Conservation (phyloP, 1,140 invertebrate species). For the Chionoecetes opilio region DNA sequence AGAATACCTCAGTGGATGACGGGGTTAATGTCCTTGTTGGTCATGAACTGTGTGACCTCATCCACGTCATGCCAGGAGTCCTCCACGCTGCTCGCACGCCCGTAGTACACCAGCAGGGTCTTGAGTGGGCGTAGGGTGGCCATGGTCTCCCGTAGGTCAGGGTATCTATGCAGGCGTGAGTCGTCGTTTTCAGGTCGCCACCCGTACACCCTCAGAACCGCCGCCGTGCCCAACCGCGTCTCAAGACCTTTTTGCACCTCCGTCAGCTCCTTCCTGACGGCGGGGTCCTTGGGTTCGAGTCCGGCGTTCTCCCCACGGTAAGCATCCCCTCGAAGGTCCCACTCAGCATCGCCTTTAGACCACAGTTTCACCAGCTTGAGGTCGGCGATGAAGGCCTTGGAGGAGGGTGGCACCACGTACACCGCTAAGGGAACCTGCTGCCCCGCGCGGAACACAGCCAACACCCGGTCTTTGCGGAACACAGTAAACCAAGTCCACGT, state of each 20-base stretch:
- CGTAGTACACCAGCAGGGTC: not conserved
- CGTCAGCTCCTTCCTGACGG: not conserved
- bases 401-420: not conserved
- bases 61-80: not conserved
- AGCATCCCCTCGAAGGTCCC: not conserved
- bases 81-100: not conserved
- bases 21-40: not conserved
- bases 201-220: not conserved
- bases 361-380: not conserved
- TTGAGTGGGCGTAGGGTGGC: not conserved
- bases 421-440: not conserved
- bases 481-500: not conserved
- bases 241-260: not conserved
- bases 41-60: not conserved
- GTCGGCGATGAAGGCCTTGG: not conserved
- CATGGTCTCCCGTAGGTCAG: not conserved
- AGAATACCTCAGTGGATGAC: not conserved
- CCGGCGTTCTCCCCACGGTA: not conserved
- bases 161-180: not conserved
- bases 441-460: not conserved
- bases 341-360: not conserved
- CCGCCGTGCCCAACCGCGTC: not conserved
- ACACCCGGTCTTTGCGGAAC: not conserved
- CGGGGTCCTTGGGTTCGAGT: not conserved
- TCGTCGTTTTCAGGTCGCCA: not conserved